Conservation (phyloP, 2,888 invertebrate genomes). For the Epicampocera succincta region DNA sequence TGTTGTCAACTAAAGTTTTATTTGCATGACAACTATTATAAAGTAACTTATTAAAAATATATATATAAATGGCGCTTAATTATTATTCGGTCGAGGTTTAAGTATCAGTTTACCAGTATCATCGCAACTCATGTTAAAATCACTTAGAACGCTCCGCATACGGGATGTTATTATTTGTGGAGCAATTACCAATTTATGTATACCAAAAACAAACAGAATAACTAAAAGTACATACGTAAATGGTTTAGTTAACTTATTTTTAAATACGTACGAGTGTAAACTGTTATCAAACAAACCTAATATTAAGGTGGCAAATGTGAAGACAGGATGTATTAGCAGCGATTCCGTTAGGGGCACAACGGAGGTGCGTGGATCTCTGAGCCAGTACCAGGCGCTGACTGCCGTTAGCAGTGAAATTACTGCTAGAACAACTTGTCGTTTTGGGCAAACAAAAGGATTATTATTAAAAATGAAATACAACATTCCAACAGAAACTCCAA, state of each 20-base stretch:
- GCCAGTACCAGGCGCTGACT: slow-evolving; percentile 97
- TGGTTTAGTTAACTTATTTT: background rate
- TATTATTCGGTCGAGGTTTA: slow-evolving; percentile 89
- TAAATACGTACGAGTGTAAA: background rate
- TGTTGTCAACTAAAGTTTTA: background rate
- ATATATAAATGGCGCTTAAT: slow-evolving; percentile 68
- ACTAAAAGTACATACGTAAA: slow-evolving; percentile 83
- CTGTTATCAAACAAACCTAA: slow-evolving; percentile 84
- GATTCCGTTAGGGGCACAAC: slow-evolving; percentile 95
- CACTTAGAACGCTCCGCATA: slow-evolving; percentile 93
- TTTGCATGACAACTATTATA: slow-evolving; percentile 28
- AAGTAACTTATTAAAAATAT: slow-evolving; percentile 16
- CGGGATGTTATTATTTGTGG: slow-evolving; percentile 97
- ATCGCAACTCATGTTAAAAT: slow-evolving; percentile 99
- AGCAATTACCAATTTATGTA: slow-evolving; percentile 97
- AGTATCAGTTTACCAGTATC: slow-evolving; percentile 97
- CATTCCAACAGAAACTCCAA: background rate
- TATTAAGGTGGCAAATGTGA: slow-evolving; percentile 92
- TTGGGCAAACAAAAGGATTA: background rate
- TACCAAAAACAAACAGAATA: slow-evolving; percentile 93
- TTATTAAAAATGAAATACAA: background rate
- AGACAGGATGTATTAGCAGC: slow-evolving; percentile 95
- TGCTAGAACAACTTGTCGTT: slow-evolving; percentile 88
- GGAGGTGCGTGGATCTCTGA: slow-evolving; percentile 96
- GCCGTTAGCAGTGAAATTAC: slow-evolving; percentile 95